Percentiles rank a stretch among this genome's conserved stretches.
These are phyloP conservation scores for Bruchidius siliquastri DNA, from an alignment of 2,888 invertebrate species.

Conservation along the genomic window DNA sequence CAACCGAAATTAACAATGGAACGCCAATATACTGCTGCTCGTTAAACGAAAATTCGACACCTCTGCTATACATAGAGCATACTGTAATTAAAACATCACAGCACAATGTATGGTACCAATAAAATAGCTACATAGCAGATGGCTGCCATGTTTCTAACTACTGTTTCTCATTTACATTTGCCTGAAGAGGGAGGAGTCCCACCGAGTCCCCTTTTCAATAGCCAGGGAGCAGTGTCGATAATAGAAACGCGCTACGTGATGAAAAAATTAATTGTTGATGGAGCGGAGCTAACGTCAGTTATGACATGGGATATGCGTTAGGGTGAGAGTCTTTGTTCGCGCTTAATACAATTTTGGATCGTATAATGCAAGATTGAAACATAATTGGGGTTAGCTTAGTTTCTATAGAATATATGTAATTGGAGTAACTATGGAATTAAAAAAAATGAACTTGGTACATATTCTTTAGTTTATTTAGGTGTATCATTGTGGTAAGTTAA, in stretches of 20 bases:
- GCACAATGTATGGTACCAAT: not conserved
- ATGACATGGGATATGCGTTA: not conserved
- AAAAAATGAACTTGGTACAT: too few species aligned
- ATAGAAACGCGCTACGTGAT: not conserved
- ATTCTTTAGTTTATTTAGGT: too few species aligned
- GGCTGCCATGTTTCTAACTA: not conserved
- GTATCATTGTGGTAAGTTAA: too few species aligned
- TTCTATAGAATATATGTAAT: not conserved
- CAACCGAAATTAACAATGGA: too few species aligned
- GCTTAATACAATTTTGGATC: not conserved
- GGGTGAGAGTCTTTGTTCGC: not conserved
- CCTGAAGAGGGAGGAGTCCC: not conserved
- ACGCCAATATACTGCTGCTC: too few species aligned
- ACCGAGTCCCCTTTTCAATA: not conserved
- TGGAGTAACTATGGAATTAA: not conserved
- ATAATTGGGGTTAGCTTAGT: not conserved
- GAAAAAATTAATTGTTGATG: not conserved
- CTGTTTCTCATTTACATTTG: not conserved
- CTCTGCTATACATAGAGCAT: too few species aligned
- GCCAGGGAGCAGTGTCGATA: not conserved
- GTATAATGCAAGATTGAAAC: not conserved
- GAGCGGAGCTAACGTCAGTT: not conserved
- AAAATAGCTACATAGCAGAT: not conserved
- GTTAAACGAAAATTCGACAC: too few species aligned
- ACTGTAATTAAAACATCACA: too few species aligned